Base-by-base conservation (phyloP, 1,140 invertebrate genomes). In the Ceratina australensis region DNA sequence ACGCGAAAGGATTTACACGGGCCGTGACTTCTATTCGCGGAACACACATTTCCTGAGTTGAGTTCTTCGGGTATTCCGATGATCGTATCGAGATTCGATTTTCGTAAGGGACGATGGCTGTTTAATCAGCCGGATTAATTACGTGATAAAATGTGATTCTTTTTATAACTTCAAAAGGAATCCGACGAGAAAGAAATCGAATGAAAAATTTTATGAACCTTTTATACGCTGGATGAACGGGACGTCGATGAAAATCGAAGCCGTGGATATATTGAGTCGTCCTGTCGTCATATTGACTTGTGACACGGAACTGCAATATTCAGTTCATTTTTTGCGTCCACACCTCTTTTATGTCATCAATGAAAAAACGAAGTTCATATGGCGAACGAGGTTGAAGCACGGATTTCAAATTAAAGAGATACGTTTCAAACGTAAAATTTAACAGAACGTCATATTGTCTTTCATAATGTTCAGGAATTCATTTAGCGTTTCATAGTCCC, bases 111-210 rank as follows among this genome's bases (percentile, higher is more conserved):
- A 10, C 26, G 8, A 56, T 20, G 7, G 1, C n/a, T 4, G 28
- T 13, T 57, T 42, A 22, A 75, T 67, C 57, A 67, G 13, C 33
- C 7, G 52, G 57, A 75, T 75, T 74, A 74, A 42, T 42, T 42
- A 7, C 10, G 0, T 42, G 10, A 42, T 33, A 33, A 8, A 42
- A 42, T 8, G 5, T 10, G 33, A 42, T 7, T 42, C 5, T 42
- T 42, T 42, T 42, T 42, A 42, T 42, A 42, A 10, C 5, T 10
- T 42, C 10, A 42, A 42, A 42, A 10, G 33, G 33, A 42, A 10
- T n/a, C n/a, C 33, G 7, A 10, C 33, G 33, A 0, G 0, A 42
- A 42, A 42, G 33, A 42, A 42, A 42, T 42, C 33, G 33, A 42
- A 42, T 42, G 33, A 42, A 42, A 42, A 42, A 42, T 42, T 42